Conservation (phyloP, 2,888 invertebrate species). For the Sthenelais limicola region DNA sequence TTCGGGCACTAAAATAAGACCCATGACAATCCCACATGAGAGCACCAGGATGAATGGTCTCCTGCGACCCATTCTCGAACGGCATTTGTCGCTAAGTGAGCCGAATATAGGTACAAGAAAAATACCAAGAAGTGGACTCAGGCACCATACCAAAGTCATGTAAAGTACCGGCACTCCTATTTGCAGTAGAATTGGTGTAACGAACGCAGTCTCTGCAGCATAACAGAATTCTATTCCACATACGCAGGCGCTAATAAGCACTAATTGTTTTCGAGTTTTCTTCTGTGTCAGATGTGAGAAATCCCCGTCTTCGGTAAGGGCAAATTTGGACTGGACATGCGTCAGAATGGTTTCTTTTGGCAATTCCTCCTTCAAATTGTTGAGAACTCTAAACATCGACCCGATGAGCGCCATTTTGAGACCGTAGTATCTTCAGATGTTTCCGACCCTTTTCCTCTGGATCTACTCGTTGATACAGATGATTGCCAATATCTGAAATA, state of each 20-base stretch:
- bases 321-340: slow-evolving; percentile 49
- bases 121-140: slow-evolving; percentile 94
- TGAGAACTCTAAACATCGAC: slow-evolving; percentile 56
- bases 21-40: slow-evolving; percentile 90
- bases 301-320: slow-evolving; percentile 25
- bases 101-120: slow-evolving; percentile 94
- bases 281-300: slow-evolving; percentile 51
- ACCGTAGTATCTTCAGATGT: neutral
- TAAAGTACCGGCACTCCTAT: slow-evolving; percentile 91
- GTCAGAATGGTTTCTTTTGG: slow-evolving; percentile 53
- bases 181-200: slow-evolving; percentile 92
- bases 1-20: slow-evolving; percentile 91
- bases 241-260: slow-evolving; percentile 92
- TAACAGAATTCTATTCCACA: slow-evolving; percentile 99
- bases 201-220: slow-evolving; percentile 97
- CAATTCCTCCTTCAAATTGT: slow-evolving; percentile 55
- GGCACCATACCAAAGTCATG: slow-evolving; percentile 96
- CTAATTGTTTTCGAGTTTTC: slow-evolving; percentile 76
- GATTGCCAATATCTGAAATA: too few species aligned
- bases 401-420: neutral
- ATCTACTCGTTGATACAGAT: too few species aligned
- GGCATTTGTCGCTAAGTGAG: slow-evolving; percentile 92
- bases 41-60: slow-evolving; percentile 92
- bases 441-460: too few species aligned
- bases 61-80: slow-evolving; percentile 84